These are phyloP conservation scores for Phallusia fumigata DNA, from an alignment of 23 tunicate species.

Conservation along the genomic window DNA sequence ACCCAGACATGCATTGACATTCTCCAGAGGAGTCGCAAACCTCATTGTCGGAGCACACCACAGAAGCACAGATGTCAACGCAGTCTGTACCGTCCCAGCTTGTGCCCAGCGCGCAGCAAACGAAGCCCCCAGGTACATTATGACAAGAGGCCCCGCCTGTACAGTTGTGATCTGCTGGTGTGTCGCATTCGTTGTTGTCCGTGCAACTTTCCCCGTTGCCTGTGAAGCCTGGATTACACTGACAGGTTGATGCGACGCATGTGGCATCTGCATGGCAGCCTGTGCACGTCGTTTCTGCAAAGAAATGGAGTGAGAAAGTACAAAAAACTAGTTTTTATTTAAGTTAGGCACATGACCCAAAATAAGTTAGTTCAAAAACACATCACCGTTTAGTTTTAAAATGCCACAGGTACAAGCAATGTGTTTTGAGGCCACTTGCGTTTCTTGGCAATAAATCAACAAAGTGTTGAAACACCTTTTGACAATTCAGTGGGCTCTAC, in stretches of 20 bases:
- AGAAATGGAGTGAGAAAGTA: too few relatives aligned
- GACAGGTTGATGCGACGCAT: background rate
- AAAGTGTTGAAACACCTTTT: too few relatives aligned
- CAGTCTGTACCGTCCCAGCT: background rate
- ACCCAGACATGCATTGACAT: background rate
- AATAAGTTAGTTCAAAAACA: too few relatives aligned
- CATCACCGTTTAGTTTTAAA: too few relatives aligned
- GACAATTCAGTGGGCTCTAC: too few relatives aligned
- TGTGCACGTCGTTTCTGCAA: background rate
- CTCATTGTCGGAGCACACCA: background rate
- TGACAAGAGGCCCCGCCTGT: background rate
- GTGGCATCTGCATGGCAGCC: background rate
- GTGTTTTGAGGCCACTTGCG: too few relatives aligned
- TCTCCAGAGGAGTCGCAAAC: background rate
- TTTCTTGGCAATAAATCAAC: too few relatives aligned
- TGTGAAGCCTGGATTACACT: background rate
- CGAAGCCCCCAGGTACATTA: background rate
- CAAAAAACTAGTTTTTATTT: too few relatives aligned
- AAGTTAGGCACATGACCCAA: too few relatives aligned
- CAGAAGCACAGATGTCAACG: background rate
- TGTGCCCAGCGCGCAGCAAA: background rate
- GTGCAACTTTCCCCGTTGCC: background rate
- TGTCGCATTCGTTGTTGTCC: background rate
- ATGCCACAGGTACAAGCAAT: too few relatives aligned
- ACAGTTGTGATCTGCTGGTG: background rate